Base-by-base conservation (phyloP, 1,140 invertebrate genomes). In the Heliconius himera region DNA sequence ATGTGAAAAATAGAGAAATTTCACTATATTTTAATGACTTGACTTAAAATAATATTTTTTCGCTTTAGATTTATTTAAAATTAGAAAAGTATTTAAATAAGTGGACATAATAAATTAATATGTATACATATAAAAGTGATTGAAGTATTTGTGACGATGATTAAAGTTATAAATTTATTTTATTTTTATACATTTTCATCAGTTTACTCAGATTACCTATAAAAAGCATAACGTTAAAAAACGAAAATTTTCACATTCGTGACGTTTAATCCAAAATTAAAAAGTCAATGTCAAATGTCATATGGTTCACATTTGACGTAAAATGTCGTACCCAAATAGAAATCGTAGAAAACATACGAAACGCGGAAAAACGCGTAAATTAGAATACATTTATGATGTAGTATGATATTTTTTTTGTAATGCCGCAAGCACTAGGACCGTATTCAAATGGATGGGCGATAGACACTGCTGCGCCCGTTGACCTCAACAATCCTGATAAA, bases 381-480 rank as follows among this genome's bases (percentile, higher is more conserved):
- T 54, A 49, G 33, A 78, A 56, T 36, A 78, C 80, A 70, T 72
- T 51, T 78, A 86, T 87, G 79, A 93, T 92, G 91, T 87, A 89
- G 86, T 84, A 90, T 60, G 11, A 26, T 22, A 22, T 22, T 60
- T 9, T 60, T 60, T n/a, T 13, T 60, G 54, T 60, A n/a, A 60
- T 60, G 54, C 20, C 54, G 8, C 54, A 60, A 60, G n/a, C 1
- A 85, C 82, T 85, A 74, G 83, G 79, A 81, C 84, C 83, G 76
- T 90, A 87, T 84, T 85, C 89, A 70, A 92, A 94, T 85, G 93
- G 93, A 79, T 94, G 93, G 93, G 90, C 93, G 79, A 93, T 92
- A 80, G 93, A 94, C 83, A 94, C 93, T 26, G 79, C 89, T 49
- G 85, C 88, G 81, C 91, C 92, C 49, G 86, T 91, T 93, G 93